phyloP scores from a whole-genome alignment of 2,888 invertebrate genomes.

The Tenthredo mesomela region DNA sequence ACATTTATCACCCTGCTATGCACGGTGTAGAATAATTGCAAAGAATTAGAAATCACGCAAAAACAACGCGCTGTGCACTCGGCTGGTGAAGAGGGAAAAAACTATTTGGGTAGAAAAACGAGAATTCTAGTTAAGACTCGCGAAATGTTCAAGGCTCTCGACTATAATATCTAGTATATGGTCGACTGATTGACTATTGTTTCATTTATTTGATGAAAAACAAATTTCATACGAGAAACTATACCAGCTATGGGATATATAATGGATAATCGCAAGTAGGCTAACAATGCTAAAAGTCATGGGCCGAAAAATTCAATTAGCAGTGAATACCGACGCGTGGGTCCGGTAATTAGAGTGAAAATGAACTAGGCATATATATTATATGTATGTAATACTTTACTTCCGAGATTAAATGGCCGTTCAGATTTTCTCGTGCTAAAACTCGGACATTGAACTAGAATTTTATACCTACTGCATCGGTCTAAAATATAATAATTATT shows the following conservation, averaged over 20 bases:
- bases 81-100: background rate
- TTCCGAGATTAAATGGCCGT: background rate
- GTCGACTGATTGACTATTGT: background rate
- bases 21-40: background rate
- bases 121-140: background rate
- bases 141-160: background rate
- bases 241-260: background rate
- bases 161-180: too few relatives aligned
- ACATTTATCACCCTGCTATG: background rate
- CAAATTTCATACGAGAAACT: background rate
- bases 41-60: background rate
- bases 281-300: conserved; percentile 20
- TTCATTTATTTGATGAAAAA: background rate
- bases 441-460: conserved; percentile 37
- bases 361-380: background rate
- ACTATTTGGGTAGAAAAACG: background rate
- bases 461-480: background rate
- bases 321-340: background rate
- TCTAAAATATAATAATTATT: background rate
- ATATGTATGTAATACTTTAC: background rate
- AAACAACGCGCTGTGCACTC: background rate
- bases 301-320: conserved; percentile 41
- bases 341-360: conserved; percentile 21
- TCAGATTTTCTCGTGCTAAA: background rate
- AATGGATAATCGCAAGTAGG: conserved; percentile 23